Conservation (phyloP, 2,888 invertebrate species). For the Endomychus coccineus region DNA sequence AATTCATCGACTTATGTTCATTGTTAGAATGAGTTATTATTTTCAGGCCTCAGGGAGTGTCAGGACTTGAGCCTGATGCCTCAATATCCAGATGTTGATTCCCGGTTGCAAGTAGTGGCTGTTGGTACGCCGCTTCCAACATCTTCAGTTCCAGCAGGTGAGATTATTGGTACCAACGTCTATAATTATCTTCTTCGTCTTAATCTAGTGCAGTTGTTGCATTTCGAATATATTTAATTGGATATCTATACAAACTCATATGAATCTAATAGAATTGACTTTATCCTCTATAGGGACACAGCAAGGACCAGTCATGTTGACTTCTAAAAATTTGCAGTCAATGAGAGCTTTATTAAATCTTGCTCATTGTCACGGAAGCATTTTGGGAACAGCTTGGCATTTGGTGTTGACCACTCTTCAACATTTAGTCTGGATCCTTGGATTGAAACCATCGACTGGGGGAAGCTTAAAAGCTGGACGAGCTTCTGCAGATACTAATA, state of each 20-base stretch:
- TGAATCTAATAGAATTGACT: no score
- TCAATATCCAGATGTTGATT: slow-evolving; percentile 61
- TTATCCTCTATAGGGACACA: slow-evolving; percentile 56
- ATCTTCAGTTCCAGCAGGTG: slow-evolving; percentile 66
- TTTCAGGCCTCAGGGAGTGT: slow-evolving; percentile 46
- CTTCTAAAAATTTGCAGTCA: slow-evolving; percentile 94
- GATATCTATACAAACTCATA: background rate
- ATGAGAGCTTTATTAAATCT: slow-evolving; percentile 86
- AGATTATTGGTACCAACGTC: no score
- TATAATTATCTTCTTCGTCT: no score
- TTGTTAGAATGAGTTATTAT: background rate
- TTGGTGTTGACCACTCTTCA: slow-evolving; percentile 92
- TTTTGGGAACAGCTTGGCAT: slow-evolving; percentile 91
- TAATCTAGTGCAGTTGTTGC: no score
- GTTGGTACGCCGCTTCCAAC: slow-evolving; percentile 93
- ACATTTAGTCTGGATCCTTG: slow-evolving; percentile 90
- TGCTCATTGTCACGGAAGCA: slow-evolving; percentile 86
- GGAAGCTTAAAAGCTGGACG: slow-evolving; percentile 84
- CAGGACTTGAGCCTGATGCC: slow-evolving; percentile 49
- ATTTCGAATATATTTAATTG: background rate
- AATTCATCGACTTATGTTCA: slow-evolving; percentile 3
- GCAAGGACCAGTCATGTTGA: slow-evolving; percentile 91
- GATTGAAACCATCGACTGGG: slow-evolving; percentile 89
- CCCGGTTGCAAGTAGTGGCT: slow-evolving; percentile 90
- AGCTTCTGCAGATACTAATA: slow-evolving; percentile 69